Evolutionary conservation across 2,888 invertebrate genomes (phyloP), one percentile per base, ranked within the genome.

Genomic region (Argyresthia goedartella): DNA sequence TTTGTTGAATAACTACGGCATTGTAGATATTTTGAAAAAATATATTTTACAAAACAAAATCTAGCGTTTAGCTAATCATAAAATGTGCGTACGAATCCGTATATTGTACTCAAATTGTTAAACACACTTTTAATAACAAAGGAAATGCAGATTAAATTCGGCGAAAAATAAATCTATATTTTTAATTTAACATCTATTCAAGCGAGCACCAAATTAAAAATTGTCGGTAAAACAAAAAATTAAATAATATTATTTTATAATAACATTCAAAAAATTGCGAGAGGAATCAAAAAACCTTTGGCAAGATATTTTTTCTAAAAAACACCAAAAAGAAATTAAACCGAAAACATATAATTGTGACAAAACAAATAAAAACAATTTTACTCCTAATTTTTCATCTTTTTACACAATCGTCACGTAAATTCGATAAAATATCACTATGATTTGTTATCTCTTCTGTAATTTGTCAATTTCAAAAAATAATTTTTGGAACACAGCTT

Each of bases 401-500:
- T 60, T 57, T 60, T 60, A 56, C 58, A 63, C 63, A 67, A 70
- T 75, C 74, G 81, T 75, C 81, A 74, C 73, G 64, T 85, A 85
- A 85, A 85, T 85, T 85, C 85, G 85, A 79, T 81, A 72, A 64
- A 71, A 68, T 80, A 79, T 77, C 81, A 82, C 81, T 64, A 66
- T 48, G 13, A 14, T 39, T 48, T 46, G 10, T 33, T 14, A 39
- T 39, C 39, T 25, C 25, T 25, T 25, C 6, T 25, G 6, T 25
- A 25, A 25, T 25, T 25, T 25, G 25, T 25, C 25, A 25, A 25
- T 25, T 25, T 25, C 25, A 25, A 25, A 25, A 25, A 25, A 13
- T 44, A 44, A 4, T 14, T 44, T 44, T 44, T 44, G 13, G 44
- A 14, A 15, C 14, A 44, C 44, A 44, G 44, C 44, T 44, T 14